These are phyloP conservation scores for Hemiprocne comata DNA, from an alignment of 2,113 vertebrate species.

Conservation along the genomic window DNA sequence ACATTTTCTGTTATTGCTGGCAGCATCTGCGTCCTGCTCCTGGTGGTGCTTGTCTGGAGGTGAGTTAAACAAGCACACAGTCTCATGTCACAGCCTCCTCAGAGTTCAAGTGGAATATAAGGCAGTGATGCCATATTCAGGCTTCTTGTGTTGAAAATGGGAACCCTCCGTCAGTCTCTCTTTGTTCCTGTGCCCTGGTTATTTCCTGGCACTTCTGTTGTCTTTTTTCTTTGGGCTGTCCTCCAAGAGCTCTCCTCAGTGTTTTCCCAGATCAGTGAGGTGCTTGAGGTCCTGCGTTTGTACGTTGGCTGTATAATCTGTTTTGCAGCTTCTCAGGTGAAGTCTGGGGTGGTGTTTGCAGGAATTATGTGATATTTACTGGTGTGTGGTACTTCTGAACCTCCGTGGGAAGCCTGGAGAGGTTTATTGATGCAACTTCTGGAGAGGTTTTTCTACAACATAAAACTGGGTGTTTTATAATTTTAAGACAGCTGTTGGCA, in stretches of 20 bases:
- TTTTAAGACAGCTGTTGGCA: neutral
- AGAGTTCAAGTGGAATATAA: neutral
- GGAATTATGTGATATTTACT: neutral
- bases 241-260: fast-evolving
- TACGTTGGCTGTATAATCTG: neutral
- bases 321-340: neutral
- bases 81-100: neutral
- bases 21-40: fast-evolving
- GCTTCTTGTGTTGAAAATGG: neutral
- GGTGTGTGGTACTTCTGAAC: neutral
- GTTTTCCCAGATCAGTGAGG: neutral
- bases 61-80: neutral
- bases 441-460: neutral
- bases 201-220: neutral
- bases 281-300: neutral
- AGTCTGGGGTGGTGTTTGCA: neutral
- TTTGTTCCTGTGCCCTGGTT: neutral
- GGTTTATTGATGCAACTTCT: neutral
- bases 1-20: neutral
- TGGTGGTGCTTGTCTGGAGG: neutral
- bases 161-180: neutral
- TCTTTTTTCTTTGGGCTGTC: neutral
- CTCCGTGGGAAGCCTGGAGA: neutral
- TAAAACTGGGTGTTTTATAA: fast-evolving
- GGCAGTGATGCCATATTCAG: neutral